These are phyloP conservation scores for Nannobrachium achirus DNA, from an alignment of 2,113 vertebrate species.

Conservation along the genomic window DNA sequence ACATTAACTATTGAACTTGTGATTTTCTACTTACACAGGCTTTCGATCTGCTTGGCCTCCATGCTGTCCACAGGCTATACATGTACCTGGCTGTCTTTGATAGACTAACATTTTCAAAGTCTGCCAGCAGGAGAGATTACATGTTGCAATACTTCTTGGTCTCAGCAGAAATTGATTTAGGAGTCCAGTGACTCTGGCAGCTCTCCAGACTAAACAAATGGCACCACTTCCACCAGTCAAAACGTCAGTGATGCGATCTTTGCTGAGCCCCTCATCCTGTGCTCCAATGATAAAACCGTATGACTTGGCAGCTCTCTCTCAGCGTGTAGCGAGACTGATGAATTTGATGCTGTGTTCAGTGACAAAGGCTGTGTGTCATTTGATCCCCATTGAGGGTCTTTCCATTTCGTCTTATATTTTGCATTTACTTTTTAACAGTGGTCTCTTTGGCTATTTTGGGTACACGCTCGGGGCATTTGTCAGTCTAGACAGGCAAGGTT, in stretches of 20 bases:
- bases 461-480: too few species aligned
- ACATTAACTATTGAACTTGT: not conserved
- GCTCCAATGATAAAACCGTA: conserved; percentile 30
- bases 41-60: too few species aligned
- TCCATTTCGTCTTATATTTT: not conserved
- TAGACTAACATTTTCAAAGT: not conserved
- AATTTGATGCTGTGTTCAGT: conserved; percentile 19
- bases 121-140: not conserved
- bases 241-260: not conserved
- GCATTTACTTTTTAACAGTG: not conserved
- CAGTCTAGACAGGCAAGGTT: too few species aligned
- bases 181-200: conserved; percentile 16
- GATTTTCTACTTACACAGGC: too few species aligned
- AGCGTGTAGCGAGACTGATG: conserved; percentile 12
- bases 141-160: not conserved
- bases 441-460: not conserved
- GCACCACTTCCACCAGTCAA: not conserved
- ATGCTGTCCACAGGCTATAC: too few species aligned
- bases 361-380: conserved; percentile 2
- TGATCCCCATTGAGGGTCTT: not conserved
- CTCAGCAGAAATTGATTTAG: conserved; percentile 14
- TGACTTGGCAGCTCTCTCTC: conserved; percentile 6
- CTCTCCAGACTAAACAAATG: conserved; percentile 36
- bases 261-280: conserved; percentile 11
- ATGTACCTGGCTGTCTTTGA: not conserved